Conservation (phyloP, 1,140 invertebrate species). For the Drosophila saltans region DNA sequence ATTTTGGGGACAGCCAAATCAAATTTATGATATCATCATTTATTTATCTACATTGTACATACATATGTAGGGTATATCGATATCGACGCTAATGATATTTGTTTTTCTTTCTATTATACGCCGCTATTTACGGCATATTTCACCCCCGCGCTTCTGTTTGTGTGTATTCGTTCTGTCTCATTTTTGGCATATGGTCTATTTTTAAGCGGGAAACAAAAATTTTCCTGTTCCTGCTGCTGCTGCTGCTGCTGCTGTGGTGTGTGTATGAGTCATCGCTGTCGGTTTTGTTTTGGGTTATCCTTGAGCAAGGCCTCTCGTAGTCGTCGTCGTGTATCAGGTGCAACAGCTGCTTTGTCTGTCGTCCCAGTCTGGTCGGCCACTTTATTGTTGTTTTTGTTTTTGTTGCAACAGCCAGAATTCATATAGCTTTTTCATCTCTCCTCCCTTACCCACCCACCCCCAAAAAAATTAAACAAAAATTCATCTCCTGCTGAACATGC, state of each 20-base stretch:
- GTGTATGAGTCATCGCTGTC: conserved; percentile 65
- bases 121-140: conserved; percentile 72
- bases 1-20: too few species aligned
- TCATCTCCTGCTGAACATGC: conserved; percentile 31
- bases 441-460: not conserved
- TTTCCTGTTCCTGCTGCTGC: conserved; percentile 60
- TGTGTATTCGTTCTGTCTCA: conserved; percentile 7
- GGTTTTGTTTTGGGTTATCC: conserved; percentile 55
- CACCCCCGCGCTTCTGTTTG: conserved; percentile 38
- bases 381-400: conserved; percentile 11
- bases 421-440: conserved; percentile 21
- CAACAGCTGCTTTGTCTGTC: conserved; percentile 63
- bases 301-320: conserved; percentile 62
- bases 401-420: conserved; percentile 13
- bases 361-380: not conserved
- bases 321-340: conserved; percentile 63
- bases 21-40: too few species aligned
- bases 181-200: conserved; percentile 78
- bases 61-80: not conserved
- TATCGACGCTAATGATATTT: not conserved
- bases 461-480: not conserved
- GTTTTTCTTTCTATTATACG: conserved; percentile 66
- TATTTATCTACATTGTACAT: not conserved
- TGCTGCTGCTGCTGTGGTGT: too few species aligned
- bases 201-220: conserved; percentile 56